Base-by-base conservation (phyloP, 2,888 invertebrate species). In the Hemithea aestivaria region DNA sequence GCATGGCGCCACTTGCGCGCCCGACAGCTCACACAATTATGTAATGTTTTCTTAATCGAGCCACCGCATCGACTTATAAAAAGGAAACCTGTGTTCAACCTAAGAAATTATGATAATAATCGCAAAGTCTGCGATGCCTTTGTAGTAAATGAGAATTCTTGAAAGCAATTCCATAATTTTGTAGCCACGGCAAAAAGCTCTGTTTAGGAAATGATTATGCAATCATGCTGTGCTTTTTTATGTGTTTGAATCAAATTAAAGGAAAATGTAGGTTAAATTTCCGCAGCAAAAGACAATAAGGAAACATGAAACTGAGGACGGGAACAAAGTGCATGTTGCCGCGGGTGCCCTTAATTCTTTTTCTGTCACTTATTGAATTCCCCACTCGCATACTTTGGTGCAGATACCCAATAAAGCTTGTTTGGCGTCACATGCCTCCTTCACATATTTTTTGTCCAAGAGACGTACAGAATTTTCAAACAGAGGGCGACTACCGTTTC, bases 11-110 rank as follows among this genome's bases (percentile, higher is more conserved):
- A 84, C 85, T 83, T 75, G 78, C 77, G 74, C 77, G 63, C 64
- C 70, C 62, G 67, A 65, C 70, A 73, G 71, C 73, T 75, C 73
- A 68, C 72, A 81, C 77, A 83, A 82, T 84, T 84, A 85, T 82
- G 74, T 83, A 83, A 82, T 83, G 77, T 82, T 84, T 84, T 83
- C 78, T 80, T 83, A 81, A 82, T 83, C 75, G 74, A 78, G 72
- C 73, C 66, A 73, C 72, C 73, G 69, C 69, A 71, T 66, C 62
- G 61, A 60, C 58, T 72, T 73, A 68, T 16, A 75, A 77, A 75
- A 73, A 66, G 61, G 53, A 66, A 66, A 61, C 62, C 53, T 60
- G 56, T 56, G 56, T 20, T 37, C 53, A 46, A 39, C 46, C 48
- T 58, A 54, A 56, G 43, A 58, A 58, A 58, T 63, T 60, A 69